These are phyloP conservation scores for Coryphaenoides rupestris DNA, from an alignment of 2,113 vertebrate species.

Conservation along the genomic window DNA sequence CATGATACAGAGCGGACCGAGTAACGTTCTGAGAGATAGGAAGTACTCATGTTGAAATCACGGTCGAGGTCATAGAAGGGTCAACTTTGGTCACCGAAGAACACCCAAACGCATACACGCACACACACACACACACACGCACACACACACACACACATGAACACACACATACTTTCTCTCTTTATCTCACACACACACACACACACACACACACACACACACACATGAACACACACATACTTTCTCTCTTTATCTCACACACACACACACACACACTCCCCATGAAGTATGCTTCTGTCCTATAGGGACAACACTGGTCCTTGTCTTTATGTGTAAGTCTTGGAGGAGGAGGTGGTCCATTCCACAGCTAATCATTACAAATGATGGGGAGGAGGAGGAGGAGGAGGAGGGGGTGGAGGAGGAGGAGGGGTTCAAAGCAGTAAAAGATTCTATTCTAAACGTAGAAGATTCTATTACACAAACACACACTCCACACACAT, in stretches of 20 bases:
- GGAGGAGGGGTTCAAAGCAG: background rate
- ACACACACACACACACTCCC: background rate
- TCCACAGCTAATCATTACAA: background rate
- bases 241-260: too few relatives aligned
- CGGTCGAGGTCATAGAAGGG: slow-evolving; percentile 36
- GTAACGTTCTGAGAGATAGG: too few relatives aligned
- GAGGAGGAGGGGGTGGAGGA: too few relatives aligned
- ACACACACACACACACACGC: too few relatives aligned
- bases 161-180: too few relatives aligned
- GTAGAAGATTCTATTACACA: too few relatives aligned
- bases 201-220: background rate
- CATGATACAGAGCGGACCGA: too few relatives aligned
- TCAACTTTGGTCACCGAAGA: slow-evolving; percentile 24
- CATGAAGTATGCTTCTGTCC: background rate
- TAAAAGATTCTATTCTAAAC: background rate
- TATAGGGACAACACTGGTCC: background rate
- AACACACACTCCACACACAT: background rate
- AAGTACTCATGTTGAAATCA: background rate
- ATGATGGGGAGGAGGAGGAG: background rate
- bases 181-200: background rate
- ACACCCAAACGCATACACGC: background rate
- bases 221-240: background rate
- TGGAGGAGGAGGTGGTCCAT: background rate
- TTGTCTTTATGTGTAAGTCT: background rate
- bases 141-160: too few relatives aligned